Base-by-base conservation (phyloP, 1,140 invertebrate genomes). In the Zaprionus tsacasi region DNA sequence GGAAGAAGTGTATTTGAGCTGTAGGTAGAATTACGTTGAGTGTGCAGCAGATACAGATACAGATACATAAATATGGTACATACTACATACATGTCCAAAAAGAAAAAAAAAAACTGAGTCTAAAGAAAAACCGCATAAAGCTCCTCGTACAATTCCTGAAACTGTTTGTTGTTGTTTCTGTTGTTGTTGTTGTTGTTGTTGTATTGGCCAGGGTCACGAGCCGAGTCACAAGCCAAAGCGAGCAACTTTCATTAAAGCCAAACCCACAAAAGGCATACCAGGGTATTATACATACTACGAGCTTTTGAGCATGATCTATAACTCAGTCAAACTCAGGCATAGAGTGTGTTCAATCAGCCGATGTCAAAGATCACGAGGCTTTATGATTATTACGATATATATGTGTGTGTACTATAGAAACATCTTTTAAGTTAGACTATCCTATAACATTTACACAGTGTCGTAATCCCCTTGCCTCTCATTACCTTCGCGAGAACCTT, bases 241-340 rank as follows among this genome's bases (percentile, higher is more conserved):
- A 75, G 70, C 75, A 80, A 80, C 76, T 80, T 80, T 80, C 78
- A 80, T 78, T 78, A 75, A 78, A 79, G 78, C 78, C 78, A 78
- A 79, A 74, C 78, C 78, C 75, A 79, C 75, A 79, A 73, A 65
- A 65, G 65, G 40, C 70, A 60, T 70, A 52, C 57, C 43, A 72
- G 40, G 54, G 36, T 48, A 66, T 70, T 52, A 75, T 54, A 59
- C 11, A 8, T 12, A 57, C 43, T 33, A 33, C 33, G 2, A 35
- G 35, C 21, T 21, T n/a, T 36, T 36, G 59, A 57, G 36, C 35
- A 58, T 30, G 70, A 77, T 77, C 70, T 59, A 71, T 73, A 58
- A 52, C 63, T 76, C 48, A 56, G 59, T 50, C 21, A 27, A 71
- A 63, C 64, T 60, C 56, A 35, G 33, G 15, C 1, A 2, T 21